These are phyloP conservation scores for Planiliza haematocheilus DNA, from an alignment of 2,113 vertebrate species.

Conservation along the genomic window DNA sequence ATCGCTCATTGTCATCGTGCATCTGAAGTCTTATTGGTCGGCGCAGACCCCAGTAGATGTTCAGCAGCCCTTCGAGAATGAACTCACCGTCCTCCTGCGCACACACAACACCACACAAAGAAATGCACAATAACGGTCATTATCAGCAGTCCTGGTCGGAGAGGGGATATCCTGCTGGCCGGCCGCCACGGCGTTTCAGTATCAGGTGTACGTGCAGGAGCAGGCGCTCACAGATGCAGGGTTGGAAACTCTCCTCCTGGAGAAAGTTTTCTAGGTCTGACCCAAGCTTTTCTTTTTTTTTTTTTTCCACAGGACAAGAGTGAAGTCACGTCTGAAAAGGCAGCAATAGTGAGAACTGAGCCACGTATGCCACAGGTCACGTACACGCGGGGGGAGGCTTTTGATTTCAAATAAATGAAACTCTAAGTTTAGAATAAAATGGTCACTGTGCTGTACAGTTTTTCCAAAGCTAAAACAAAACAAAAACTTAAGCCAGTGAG, in stretches of 20 bases:
- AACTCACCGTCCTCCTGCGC: slow-evolving; percentile 89
- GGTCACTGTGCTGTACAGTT: not conserved
- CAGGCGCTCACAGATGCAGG: slow-evolving; percentile 45
- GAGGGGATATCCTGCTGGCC: slow-evolving; percentile 81
- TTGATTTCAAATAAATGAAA: slow-evolving; percentile 26
- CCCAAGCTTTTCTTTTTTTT: slow-evolving; percentile 11
- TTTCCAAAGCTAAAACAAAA: slow-evolving; percentile 1
- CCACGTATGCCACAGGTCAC: slow-evolving; percentile 68
- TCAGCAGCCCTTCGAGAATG: slow-evolving; percentile 94
- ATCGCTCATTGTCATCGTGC: slow-evolving; percentile 93
- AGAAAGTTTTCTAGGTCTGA: slow-evolving; percentile 48
- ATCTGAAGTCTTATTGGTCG: slow-evolving; percentile 97
- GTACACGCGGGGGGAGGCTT: slow-evolving; percentile 35
- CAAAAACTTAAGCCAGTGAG: not conserved
- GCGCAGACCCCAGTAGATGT: slow-evolving; percentile 95
- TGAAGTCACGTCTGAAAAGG: slow-evolving; percentile 68
- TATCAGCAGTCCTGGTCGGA: slow-evolving; percentile 45
- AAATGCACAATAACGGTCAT: slow-evolving; percentile 56
- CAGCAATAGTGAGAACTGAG: slow-evolving; percentile 21
- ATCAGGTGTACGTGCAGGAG: slow-evolving; percentile 83
- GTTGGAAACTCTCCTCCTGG: slow-evolving; percentile 39
- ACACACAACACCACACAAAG: slow-evolving; percentile 45
- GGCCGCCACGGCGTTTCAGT: slow-evolving; percentile 49
- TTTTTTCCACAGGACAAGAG: slow-evolving; percentile 25
- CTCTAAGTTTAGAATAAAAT: slow-evolving; percentile 37